Base-by-base conservation (phyloP, 2,797 vertebrate species). In the Trematomus bernacchii region DNA sequence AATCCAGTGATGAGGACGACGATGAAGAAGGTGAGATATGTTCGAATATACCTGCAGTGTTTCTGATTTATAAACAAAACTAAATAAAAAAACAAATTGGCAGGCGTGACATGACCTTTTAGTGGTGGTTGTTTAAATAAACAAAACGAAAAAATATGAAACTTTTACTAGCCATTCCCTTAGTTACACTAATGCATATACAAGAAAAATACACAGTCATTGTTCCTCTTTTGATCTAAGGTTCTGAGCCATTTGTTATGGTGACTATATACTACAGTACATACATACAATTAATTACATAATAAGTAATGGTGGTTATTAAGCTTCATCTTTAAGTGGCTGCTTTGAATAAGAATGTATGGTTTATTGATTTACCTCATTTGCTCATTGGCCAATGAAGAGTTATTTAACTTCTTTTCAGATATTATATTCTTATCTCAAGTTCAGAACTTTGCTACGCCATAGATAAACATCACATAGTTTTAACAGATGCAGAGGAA, bases 1-100 rank as follows among this genome's bases (percentile, higher is more conserved):
- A 99, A 93, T 99, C 98, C 91, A 99, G 98, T 30, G 98, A 99
- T 7, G 98, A 99, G 12, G 98, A 99, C 0, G 98, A 99, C 47
- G 98, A 99, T 2, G 98, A 99, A 0, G 98, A 99, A 94, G 98
- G 98, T 99, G 90, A 92, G 92, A 10, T 10, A 51, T 43, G 48
- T 16, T 16, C 44, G 19, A 55, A 19, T n/a, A 55, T 18, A 10
- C 9, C 27, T 13, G 48, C 19, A 11, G 12, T 54, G 21, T 53
- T 52, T 59, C 18, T 21, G 33, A 37, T 37, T 37, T 37, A 37
- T 37, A 37, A 37, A 27, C 27, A 27, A 27, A 27, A 27, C 27
- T 27, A 27, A 27, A 27, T 27, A 21, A 27, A 27, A 27, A 27
- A 27, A 4, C 27, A 27, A 27, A 1, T 15, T 48, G 18, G 53